Evolutionary conservation across 1,140 invertebrate genomes (phyloP).

Genomic region (Bombus cullumanus): DNA sequence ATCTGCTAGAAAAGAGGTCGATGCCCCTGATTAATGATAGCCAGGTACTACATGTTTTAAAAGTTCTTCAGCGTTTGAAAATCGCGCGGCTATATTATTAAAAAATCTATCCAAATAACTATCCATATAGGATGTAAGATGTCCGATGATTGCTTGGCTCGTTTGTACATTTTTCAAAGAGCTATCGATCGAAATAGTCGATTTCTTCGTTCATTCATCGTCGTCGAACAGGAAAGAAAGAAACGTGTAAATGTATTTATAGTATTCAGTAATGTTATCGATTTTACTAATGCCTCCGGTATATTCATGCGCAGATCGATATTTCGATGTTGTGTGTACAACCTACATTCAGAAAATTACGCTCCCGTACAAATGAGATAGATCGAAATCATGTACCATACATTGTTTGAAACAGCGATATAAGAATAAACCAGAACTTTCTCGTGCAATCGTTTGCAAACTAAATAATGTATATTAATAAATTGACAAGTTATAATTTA

Average conservation of each 20-base stretch:
- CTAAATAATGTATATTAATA: not conserved
- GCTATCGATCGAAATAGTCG: not conserved
- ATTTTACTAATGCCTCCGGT: conserved; percentile 40
- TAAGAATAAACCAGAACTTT: not conserved
- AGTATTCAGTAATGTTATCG: conserved; percentile 31
- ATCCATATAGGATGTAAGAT: not conserved
- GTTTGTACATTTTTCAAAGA: not conserved
- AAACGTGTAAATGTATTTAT: not conserved
- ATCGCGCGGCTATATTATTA: no score
- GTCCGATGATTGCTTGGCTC: not conserved
- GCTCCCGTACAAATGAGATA: not conserved
- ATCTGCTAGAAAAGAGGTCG: no score
- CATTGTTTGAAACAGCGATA: no score
- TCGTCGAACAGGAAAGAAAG: not conserved
- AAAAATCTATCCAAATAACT: not conserved
- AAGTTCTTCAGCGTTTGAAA: no score
- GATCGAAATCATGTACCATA: not conserved
- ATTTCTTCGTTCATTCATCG: not conserved
- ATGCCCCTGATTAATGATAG: no score
- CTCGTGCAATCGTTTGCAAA: not conserved
- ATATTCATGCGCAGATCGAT: conserved; percentile 51
- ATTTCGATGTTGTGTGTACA: conserved; percentile 39
- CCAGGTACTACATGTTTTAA: no score
- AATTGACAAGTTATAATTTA: not conserved
- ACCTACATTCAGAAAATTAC: conserved; percentile 50